Conservation (phyloP, 2,888 invertebrate species). For the Ennomos fuscantarius region DNA sequence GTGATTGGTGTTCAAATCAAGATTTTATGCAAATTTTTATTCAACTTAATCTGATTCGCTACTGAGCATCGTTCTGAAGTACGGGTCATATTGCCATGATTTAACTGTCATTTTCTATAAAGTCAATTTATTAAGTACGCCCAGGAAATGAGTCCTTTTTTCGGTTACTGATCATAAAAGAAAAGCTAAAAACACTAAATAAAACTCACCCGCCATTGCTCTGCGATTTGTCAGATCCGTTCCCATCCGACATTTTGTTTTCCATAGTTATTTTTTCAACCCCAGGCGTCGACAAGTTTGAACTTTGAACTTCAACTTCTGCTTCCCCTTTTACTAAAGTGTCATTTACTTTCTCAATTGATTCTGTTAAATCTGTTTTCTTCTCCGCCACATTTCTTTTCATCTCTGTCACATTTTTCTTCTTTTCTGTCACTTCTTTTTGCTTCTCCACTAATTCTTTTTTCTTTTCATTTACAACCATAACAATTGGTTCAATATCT, state of each 20-base stretch:
- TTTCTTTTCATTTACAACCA: slow-evolving; percentile 74
- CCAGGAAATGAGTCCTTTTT: too few relatives aligned
- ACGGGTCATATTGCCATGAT: too few relatives aligned
- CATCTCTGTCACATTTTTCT: slow-evolving; percentile 54
- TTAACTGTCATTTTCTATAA: too few relatives aligned
- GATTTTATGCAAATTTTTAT: too few relatives aligned
- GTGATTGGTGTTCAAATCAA: too few relatives aligned
- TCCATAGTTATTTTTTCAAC: slow-evolving; percentile 56
- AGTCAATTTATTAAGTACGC: too few relatives aligned
- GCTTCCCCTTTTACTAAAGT: slow-evolving; percentile 84
- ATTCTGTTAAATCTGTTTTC: slow-evolving; percentile 54
- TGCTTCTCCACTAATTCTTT: slow-evolving; percentile 61
- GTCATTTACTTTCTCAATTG: slow-evolving; percentile 67
- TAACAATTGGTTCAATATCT: slow-evolving; percentile 72
- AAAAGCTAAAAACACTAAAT: too few relatives aligned
- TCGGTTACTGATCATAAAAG: too few relatives aligned
- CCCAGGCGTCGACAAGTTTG: slow-evolving; percentile 77
- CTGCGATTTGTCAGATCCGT: slow-evolving; percentile 71
- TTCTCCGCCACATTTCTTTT: slow-evolving; percentile 60
- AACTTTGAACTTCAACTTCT: slow-evolving; percentile 86
- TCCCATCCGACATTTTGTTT: slow-evolving; percentile 62
- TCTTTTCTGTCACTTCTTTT: slow-evolving; percentile 52
- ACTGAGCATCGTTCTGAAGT: too few relatives aligned
- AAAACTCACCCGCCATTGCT: slow-evolving; percentile 79
- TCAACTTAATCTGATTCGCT: too few relatives aligned